Conservation (phyloP, 64 coral and sea anemone species). For the Platygyra sinensis region DNA sequence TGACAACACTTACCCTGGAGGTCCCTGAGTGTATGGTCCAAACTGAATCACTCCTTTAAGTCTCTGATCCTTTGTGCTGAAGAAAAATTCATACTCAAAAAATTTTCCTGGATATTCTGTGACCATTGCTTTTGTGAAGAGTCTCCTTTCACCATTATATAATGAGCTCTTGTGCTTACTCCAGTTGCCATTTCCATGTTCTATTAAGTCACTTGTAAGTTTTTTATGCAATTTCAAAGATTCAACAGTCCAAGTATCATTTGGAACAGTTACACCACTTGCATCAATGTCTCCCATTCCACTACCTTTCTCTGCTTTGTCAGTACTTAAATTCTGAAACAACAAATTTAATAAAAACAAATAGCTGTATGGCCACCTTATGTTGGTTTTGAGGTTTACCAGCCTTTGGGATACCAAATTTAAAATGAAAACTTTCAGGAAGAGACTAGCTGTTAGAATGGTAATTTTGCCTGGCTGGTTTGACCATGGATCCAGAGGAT, state of each 20-base stretch:
- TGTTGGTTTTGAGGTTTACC: not conserved
- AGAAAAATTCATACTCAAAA: constrained; percentile 84
- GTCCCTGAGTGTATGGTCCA: constrained; percentile 82
- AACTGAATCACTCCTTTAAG: constrained; percentile 86
- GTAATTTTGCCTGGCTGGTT: no score
- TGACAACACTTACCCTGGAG: constrained; percentile 58
- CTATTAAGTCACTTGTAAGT: constrained; percentile 34
- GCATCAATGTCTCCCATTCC: constrained; percentile 2
- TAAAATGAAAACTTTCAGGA: no score
- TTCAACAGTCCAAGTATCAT: constrained; percentile 50
- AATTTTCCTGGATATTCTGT: constrained; percentile 70
- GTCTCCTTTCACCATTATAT: constrained; percentile 42
- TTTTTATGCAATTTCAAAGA: not conserved
- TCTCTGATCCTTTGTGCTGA: constrained; percentile 61
- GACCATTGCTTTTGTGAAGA: constrained; percentile 68
- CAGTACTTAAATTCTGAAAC: constrained; percentile 27
- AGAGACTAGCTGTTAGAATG: no score
- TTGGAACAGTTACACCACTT: constrained; percentile 37
- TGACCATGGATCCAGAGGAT: no score
- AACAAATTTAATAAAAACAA: not conserved
- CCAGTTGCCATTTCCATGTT: constrained; percentile 71
- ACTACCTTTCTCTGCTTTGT: not conserved
- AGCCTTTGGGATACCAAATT: no score
- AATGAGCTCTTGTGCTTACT: not conserved
- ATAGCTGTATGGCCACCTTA: not conserved